Evolutionary conservation across 2,888 invertebrate species (phyloP).

Genomic region (Nycteola revayana): DNA sequence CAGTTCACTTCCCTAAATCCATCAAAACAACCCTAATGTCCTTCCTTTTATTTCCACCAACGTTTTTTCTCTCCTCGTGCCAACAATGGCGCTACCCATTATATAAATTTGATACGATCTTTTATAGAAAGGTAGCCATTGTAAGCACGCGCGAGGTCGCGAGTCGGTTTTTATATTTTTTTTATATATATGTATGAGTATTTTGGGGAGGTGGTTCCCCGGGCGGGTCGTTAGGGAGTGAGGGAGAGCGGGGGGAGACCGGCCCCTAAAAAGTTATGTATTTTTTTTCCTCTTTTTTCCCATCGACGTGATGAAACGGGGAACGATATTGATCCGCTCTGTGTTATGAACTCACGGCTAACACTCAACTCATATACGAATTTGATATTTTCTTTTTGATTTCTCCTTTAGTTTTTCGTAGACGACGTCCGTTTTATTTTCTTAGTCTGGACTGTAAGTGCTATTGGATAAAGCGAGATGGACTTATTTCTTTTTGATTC

Average conservation of each 20-base stretch:
- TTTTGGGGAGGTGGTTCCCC: constrained; percentile 47
- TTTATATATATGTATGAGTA: no score
- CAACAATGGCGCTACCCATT: constrained; percentile 66
- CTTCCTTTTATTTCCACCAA: constrained; percentile 50
- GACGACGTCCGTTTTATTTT: no score
- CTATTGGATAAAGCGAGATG: no score
- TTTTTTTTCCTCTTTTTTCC: constrained; percentile 80
- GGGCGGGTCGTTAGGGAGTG: constrained; percentile 26
- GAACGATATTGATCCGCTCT: constrained; percentile 71
- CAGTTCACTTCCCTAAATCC: constrained; percentile 37
- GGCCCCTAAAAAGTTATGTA: constrained; percentile 82
- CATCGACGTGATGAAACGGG: constrained; percentile 78
- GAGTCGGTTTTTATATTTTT: constrained; percentile 57
- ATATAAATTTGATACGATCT: constrained; percentile 77
- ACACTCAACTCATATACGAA: constrained; percentile 5
- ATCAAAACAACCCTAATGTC: constrained; percentile 50
- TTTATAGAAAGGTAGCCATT: constrained; percentile 53
- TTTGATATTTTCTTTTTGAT: constrained; percentile 24
- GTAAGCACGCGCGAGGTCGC: constrained; percentile 69
- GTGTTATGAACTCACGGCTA: constrained; percentile 26
- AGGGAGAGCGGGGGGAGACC: constrained; percentile 51
- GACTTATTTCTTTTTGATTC: not conserved
- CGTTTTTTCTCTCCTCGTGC: constrained; percentile 60
- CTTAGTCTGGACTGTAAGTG: no score
- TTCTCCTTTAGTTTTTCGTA: constrained; percentile 17